Conservation (phyloP, 2,797 vertebrate species). For the Lepilemur ruficaudatus region DNA sequence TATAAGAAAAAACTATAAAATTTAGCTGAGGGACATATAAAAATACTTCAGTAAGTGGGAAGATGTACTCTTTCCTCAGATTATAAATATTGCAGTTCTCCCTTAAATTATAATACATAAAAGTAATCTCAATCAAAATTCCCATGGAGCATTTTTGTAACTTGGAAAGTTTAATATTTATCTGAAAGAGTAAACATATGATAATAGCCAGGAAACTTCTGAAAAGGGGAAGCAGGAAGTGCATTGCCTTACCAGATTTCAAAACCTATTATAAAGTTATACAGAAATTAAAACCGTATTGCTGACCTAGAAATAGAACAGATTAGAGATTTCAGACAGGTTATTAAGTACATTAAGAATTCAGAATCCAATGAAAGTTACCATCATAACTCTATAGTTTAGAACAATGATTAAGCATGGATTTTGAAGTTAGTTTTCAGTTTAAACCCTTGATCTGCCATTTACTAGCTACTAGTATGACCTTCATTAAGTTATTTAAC, state of each 20-base stretch:
- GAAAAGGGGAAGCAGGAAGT: background rate
- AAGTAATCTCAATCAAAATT: background rate
- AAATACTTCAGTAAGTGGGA: background rate
- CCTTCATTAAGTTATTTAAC: background rate
- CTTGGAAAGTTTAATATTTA: constrained; percentile 10
- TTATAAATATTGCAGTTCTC: background rate
- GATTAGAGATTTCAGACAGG: background rate
- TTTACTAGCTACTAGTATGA: background rate
- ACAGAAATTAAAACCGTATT: background rate
- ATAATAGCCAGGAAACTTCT: background rate
- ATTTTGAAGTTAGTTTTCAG: background rate
- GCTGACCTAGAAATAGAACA: background rate
- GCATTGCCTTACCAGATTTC: background rate
- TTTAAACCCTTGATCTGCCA: background rate
- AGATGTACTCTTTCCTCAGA: background rate
- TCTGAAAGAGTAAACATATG: background rate
- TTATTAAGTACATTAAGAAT: background rate
- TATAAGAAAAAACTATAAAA: background rate
- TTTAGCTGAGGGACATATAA: background rate
- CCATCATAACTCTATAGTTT: background rate
- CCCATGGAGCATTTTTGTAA: background rate
- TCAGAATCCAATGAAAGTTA: background rate
- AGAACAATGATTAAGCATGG: background rate
- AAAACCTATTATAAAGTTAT: background rate
- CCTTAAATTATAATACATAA: background rate